phyloP scores from a whole-genome alignment of 2,797 vertebrate genomes.

The Tapirus indicus region DNA sequence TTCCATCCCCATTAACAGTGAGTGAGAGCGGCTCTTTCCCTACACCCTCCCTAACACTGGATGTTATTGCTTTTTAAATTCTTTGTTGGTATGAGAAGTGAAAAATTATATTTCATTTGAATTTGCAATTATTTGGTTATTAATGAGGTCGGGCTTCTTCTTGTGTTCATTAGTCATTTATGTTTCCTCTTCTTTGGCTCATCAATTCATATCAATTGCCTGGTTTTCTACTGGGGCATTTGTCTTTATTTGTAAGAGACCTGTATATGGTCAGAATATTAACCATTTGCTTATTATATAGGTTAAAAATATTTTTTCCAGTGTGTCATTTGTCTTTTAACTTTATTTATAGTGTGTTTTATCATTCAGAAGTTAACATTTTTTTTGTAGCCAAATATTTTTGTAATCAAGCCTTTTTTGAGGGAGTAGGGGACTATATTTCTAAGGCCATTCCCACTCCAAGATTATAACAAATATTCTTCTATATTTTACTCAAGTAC shows the following conservation, averaged over 20 bases:
- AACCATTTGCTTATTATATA: neutral
- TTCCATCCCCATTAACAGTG: neutral
- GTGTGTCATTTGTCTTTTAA: constrained; percentile 37
- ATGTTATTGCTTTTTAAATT: neutral
- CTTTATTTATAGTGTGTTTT: neutral
- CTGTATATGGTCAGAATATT: neutral
- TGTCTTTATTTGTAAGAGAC: neutral
- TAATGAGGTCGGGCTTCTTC: neutral
- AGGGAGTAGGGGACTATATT: neutral
- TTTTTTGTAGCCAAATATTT: neutral
- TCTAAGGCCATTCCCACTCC: neutral
- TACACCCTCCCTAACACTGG: accelerated
- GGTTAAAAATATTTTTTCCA: neutral
- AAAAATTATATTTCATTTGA: neutral
- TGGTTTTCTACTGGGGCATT: neutral
- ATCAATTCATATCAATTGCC: neutral
- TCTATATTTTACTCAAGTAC: neutral
- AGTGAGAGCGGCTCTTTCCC: neutral
- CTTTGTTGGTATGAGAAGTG: neutral
- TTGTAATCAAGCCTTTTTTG: neutral
- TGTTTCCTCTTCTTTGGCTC: neutral
- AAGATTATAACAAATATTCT: constrained; percentile 5
- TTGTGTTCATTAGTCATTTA: neutral
- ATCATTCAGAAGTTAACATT: neutral
- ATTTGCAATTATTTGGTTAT: neutral